Evolutionary conservation across 2,888 invertebrate genomes (phyloP).

Genomic region (Nycteola revayana): DNA sequence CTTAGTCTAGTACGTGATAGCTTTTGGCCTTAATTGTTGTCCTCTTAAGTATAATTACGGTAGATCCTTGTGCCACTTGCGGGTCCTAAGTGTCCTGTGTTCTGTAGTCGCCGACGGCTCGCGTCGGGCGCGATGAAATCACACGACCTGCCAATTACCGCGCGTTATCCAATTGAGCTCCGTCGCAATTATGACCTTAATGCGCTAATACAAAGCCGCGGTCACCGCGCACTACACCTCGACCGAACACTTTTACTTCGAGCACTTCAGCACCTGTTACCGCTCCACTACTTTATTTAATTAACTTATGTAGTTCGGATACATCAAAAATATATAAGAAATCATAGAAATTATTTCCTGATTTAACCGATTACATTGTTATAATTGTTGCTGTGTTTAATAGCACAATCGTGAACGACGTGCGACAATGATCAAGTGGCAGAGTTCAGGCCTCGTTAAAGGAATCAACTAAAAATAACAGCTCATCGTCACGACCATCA

Average conservation of each 20-base stretch:
- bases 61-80: not conserved
- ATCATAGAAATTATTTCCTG: too few species aligned
- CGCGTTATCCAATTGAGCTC: slow-evolving; percentile 50
- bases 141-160: slow-evolving; percentile 48
- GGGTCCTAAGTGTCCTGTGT: not conserved
- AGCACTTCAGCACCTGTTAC: too few species aligned
- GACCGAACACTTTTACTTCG: not conserved
- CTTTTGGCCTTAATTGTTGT: not conserved
- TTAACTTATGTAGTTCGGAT: too few species aligned
- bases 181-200: slow-evolving; percentile 48
- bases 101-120: slow-evolving; percentile 8
- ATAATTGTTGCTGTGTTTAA: too few species aligned
- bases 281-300: too few species aligned
- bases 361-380: too few species aligned
- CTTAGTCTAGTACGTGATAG: too few species aligned
- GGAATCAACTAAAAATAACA: too few species aligned
- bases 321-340: too few species aligned
- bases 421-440: too few species aligned
- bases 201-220: slow-evolving; percentile 35
- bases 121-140: slow-evolving; percentile 40
- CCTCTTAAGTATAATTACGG: not conserved
- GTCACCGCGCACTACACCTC: slow-evolving; percentile 2
- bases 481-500: not conserved
- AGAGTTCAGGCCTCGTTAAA: too few species aligned
- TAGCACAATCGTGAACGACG: too few species aligned